Conservation (phyloP, 2,113 vertebrate species). For the Laticauda colubrina region DNA sequence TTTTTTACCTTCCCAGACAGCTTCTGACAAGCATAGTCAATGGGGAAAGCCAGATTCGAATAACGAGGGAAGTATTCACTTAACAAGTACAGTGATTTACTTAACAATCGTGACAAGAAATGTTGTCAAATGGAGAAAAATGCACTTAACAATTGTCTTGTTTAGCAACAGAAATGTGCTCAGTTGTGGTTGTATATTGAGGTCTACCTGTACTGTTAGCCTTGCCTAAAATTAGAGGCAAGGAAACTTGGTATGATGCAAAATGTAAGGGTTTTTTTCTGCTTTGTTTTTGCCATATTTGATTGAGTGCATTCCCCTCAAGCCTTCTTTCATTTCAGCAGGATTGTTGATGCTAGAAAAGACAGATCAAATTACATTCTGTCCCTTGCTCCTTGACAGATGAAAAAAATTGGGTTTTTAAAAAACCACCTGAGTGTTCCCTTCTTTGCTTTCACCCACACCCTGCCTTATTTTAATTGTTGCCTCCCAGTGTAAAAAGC, state of each 20-base stretch:
- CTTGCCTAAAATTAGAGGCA: neutral
- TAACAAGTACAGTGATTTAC: neutral
- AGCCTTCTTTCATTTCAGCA: conserved; percentile 14
- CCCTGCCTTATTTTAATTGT: neutral
- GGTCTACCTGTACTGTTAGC: neutral
- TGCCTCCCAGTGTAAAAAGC: neutral
- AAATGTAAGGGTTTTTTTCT: conserved; percentile 3
- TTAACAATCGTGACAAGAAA: neutral
- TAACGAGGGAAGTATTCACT: neutral
- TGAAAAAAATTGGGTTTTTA: neutral
- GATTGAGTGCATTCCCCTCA: neutral
- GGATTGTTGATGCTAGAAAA: neutral
- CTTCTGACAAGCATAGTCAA: neutral
- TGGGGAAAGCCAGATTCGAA: neutral
- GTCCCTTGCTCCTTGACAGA: neutral
- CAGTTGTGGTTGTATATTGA: neutral
- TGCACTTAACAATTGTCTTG: neutral
- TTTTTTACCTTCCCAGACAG: no score
- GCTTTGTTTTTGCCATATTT: conserved; percentile 26
- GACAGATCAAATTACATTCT: neutral
- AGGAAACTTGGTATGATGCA: neutral
- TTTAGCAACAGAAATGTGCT: neutral
- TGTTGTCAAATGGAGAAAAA: neutral
- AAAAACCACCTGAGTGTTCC: neutral
- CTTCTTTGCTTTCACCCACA: neutral